Evolutionary conservation across 2,113 vertebrate genomes (phyloP), one percentile per base, ranked within the genome.

Genomic region (Stomatorhinus ivindoensis): DNA sequence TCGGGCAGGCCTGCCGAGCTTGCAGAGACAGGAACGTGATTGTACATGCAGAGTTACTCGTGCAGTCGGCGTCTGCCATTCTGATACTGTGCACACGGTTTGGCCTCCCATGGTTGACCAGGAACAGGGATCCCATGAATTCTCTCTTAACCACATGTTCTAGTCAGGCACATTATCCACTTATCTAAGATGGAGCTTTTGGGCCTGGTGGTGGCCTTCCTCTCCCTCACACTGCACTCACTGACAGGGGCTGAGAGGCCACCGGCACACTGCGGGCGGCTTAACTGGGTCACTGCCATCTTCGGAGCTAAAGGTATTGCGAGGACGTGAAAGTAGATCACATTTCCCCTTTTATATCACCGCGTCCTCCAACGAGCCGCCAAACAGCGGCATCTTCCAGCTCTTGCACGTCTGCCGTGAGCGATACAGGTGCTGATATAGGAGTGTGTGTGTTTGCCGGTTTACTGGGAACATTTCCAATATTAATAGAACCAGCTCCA

Each of bases 201-300:
- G 88, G 27, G 15, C 13, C 47, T 86, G 47, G 4, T 48, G 1
- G n/a, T 86, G n/a, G 24, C 85, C 85, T 31, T 21, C 35, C n/a
- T 27, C 48, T 53, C 24, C 47, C 50, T n/a, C 17, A 21, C n/a
- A 8, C 35, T 80, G 11, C 9, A 42, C 73, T 39, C 31, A 19
- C 35, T 17, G 15, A 42, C 50, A 35, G n/a, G 84, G 84, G 17
- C 1, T 85, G 88, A 90, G 53, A 89, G 85, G n/a, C 91, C 69
- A 39, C 31, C 3, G 19, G 73, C 87, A n/a, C 85, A 1, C n/a
- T 31, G 27, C 85, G 35, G 31, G 50, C 48, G 35, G 55, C 51
- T 46, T 86, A 92, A 92, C 88, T 93, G 91, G 92, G 92, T 92
- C 91, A 92, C 50, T 46, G 89, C 90, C 87, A 83, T 91, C 90